Evolutionary conservation across 2,113 vertebrate species (phyloP), one percentile per base, ranked within the genome.

Genomic region (Psittacula cyanocephala): DNA sequence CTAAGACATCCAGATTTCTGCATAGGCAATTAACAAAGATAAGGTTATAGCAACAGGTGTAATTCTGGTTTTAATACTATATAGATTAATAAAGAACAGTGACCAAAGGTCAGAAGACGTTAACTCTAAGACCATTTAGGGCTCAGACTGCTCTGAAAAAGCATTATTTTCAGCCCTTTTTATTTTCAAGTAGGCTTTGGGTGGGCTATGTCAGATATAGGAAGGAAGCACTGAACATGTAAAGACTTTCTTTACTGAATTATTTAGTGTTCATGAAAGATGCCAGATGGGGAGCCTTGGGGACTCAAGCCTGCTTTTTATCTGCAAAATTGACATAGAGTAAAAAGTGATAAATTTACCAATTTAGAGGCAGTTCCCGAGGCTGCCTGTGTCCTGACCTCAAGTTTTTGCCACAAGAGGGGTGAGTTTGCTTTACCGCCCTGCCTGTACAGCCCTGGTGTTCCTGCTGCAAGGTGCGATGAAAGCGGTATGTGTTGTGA

Each of bases 191-290:
- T 72, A 4, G 13, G 67, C 12, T 86, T 81, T 67, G 39, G 18
- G 17, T 68, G 35, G 86, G 39, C 35, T 3, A 3, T 17, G 53
- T 80, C 81, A 89, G 44, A 69, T 55, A 63, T 0, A 82, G 71
- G 47, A 89, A 78, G 39, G 33, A 29, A 93, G 31, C 49, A 25
- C 35, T 68, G 71, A 86, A 78, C n/a, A 28, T 7, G 20, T 81
- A 44, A 91, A 88, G 64, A 22, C 39, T 88, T 95, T 65, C 81
- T 89, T 90, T 47, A 69, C 72, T 93, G n/a, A 96, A 95, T 95
- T 81, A 90, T 96, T 90, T 93, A 91, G 52, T 25, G 25, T 13
- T 89, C 28, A 31, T 62, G 85, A 92, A 90, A 96, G 57, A 72
- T 85, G 86, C 55, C 83, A 93, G 76, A 93, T 93, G 78, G 86